Base-by-base conservation (phyloP, 2,797 vertebrate species). In the Anabas testudineus region DNA sequence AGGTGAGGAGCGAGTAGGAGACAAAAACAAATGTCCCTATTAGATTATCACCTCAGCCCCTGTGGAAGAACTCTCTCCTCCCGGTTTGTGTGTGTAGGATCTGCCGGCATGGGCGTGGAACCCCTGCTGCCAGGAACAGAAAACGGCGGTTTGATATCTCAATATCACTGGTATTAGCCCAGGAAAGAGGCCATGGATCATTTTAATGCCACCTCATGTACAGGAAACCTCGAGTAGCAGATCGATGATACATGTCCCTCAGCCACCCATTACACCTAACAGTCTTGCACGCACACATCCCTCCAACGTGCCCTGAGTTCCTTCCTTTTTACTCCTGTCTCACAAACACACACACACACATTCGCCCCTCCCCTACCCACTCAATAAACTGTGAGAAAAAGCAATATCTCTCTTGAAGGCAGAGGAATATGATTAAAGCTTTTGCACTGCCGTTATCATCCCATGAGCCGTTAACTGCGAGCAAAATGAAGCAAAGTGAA, bases 401-500 rank as follows among this genome's bases (percentile, higher is more conserved):
- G 88, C 86, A 89, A 89, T 89, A 92, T 92, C 83, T 82, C 82
- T 90, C 75, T 82, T 84, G 88, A 90, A 93, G 86, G 81, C 77
- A 77, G 81, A 74, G 71, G 87, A 91, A 92, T 93, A 93, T 89
- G 91, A 93, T 92, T 91, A 88, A 88, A 89, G 88, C 74, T 72
- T 80, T 59, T 46, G 72, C 61, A 34, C 78, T 24, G 81, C 75
- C 19, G 83, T 87, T 88, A 88, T 90, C 84, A 80, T 90, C 90
- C 78, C 71, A 74, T 69, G 86, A 87, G 84, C 85, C 74, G 82
- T 87, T 90, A 90, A 84, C 87, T 86, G 85, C 54, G 71, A 81
- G 81, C 78, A 84, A 85, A 93, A 92, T 89, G 80, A 90, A 81
- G 88, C 84, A 86, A 92, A 93, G 89, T 92, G 88, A 93, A 92